Evolutionary conservation across 2,113 vertebrate genomes (phyloP).

Genomic region (Turnix velox): DNA sequence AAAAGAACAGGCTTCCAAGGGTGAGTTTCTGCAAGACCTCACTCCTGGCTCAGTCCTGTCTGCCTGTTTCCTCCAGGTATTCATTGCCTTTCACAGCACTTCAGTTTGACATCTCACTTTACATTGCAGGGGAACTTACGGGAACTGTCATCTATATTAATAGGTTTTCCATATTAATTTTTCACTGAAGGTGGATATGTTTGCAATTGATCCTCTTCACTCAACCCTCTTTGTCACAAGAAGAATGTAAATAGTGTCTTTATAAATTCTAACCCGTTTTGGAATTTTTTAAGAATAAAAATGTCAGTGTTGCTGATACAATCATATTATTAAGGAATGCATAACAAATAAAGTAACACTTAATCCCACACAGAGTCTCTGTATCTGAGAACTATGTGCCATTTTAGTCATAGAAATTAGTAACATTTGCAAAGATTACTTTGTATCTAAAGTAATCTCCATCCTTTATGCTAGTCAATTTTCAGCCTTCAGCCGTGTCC

Average conservation of each 20-base stretch:
- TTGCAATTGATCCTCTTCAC: neutral
- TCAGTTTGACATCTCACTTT: neutral
- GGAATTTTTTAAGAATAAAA: neutral
- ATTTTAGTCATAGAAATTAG: neutral
- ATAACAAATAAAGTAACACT: neutral
- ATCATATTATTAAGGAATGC: neutral
- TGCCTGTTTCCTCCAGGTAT: neutral
- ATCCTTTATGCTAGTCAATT: neutral
- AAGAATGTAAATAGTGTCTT: neutral
- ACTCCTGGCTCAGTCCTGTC: neutral
- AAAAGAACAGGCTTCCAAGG: neutral
- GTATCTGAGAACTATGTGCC: accelerated
- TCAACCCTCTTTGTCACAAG: neutral
- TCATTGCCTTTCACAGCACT: neutral
- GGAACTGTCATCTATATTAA: neutral
- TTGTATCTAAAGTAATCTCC: neutral
- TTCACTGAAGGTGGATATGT: neutral
- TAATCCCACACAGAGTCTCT: neutral
- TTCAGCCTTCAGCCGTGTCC: neutral
- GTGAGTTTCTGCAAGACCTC: neutral
- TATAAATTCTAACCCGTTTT: neutral
- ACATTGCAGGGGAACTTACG: neutral
- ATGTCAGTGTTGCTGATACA: neutral
- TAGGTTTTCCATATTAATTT: neutral
- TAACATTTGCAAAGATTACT: neutral